Evolutionary conservation across 2,888 invertebrate species (phyloP), one percentile per base, ranked within the genome.

Genomic region (Flexamia atlantica): DNA sequence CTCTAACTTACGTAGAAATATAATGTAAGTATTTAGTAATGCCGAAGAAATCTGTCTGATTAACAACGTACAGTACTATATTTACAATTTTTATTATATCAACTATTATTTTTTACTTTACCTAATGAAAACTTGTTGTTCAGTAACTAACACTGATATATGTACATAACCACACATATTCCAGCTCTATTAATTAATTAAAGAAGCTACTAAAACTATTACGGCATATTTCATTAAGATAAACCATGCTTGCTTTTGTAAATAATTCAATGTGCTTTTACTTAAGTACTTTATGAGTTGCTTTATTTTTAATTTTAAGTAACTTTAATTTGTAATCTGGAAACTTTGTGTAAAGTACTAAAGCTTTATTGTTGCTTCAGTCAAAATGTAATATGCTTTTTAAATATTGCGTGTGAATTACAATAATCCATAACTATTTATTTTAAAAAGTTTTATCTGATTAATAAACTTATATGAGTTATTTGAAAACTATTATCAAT

Each of bases 241-340:
- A 23, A 70, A 70, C 70, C 70, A 70, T 70, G 70, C 70, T 70
- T 70, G 70, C 70, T 70, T 70, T 36, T 70, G 70, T 70, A 70
- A 70, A 70, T 40, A 32, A 17, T 14, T n/a, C 20, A n/a, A 28
- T 28, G 28, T 64, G 64, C 64, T 64, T 64, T 20, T 64, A 64
- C 23, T 5, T n/a, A n/a, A 14, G 17, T n/a, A 17, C 4, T 57
- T 57, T 12, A 57, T 10, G 14, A 10, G 20, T 20, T 20, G 64
- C 64, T 64, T 20, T 20, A 30, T 30, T 64, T 64, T 28, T 10
- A 20, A 64, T 17, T 40, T 40, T 17, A 46, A 46, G 2, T 46
- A 46, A 36, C 36, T 36, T 36, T 36, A 36, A 36, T 36, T 36
- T 9, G 4, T 36, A 36, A 36, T n/a, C n/a, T n/a, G 36, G 4